Evolutionary conservation across 2,888 invertebrate species (phyloP).

Genomic region (Pecten maximus): DNA sequence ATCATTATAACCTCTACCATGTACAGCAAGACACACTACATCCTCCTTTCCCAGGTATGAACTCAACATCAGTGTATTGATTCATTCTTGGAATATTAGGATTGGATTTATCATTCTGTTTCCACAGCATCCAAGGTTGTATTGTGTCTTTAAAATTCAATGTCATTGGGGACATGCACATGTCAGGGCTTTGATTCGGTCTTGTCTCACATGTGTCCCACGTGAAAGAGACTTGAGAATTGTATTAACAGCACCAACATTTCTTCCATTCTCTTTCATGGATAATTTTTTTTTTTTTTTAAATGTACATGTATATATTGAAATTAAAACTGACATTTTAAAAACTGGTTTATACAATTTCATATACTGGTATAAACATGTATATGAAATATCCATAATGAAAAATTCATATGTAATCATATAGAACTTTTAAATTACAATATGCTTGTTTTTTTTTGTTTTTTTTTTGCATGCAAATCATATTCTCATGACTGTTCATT

Average conservation of each 20-base stretch:
- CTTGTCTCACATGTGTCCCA: neutral
- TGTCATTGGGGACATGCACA: constrained; percentile 35
- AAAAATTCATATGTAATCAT: too few species aligned
- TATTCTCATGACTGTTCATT: neutral
- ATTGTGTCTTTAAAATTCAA: constrained; percentile 8
- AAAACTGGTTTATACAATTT: neutral
- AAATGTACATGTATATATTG: neutral
- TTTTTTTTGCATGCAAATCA: neutral
- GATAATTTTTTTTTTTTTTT: neutral
- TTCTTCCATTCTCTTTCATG: neutral
- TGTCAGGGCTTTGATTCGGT: neutral
- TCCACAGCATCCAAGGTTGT: constrained; percentile 18
- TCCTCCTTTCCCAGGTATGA: constrained; percentile 31
- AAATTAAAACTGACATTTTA: neutral
- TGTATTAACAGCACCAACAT: neutral
- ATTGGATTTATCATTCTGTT: neutral
- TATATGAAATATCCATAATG: neutral
- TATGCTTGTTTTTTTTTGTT: neutral
- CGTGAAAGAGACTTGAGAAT: neutral
- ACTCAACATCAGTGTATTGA: constrained; percentile 21
- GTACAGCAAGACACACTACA: constrained; percentile 21
- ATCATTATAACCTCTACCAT: neutral
- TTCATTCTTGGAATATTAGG: neutral
- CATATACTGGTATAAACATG: neutral
- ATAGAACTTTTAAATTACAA: too few species aligned